These are phyloP conservation scores for Alosa sapidissima DNA, from an alignment of 2,797 vertebrate genomes.

Conservation along the genomic window DNA sequence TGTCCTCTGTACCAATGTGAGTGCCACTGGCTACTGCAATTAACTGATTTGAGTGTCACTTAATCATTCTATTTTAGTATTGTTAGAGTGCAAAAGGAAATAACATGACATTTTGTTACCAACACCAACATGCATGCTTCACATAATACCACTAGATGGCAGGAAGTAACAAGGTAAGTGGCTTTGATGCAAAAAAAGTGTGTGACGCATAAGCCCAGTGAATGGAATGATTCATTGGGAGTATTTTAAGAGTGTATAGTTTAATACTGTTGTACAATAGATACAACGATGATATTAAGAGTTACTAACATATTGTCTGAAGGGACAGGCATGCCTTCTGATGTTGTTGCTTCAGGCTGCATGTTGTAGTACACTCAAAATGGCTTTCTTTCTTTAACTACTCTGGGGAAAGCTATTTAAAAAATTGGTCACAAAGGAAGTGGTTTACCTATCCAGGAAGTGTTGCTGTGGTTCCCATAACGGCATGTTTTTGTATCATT, in stretches of 20 bases:
- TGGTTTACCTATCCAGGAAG: slow-evolving; percentile 22
- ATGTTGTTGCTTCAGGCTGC: neutral
- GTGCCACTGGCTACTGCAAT: too few relatives aligned
- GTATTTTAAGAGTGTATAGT: neutral
- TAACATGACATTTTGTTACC: neutral
- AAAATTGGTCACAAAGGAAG: neutral
- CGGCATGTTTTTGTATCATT: neutral
- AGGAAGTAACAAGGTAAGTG: neutral
- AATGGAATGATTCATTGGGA: neutral
- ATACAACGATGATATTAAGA: neutral
- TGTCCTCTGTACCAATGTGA: too few relatives aligned
- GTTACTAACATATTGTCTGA: neutral
- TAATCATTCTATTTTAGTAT: too few relatives aligned
- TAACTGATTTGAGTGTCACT: too few relatives aligned
- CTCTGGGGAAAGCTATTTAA: neutral
- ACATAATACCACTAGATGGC: neutral
- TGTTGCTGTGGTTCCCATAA: neutral
- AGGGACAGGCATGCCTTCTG: neutral
- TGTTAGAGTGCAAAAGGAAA: too few relatives aligned
- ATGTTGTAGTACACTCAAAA: neutral
- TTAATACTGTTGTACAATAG: neutral
- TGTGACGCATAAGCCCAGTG: neutral
- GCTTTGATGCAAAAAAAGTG: neutral
- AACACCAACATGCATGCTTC: neutral
- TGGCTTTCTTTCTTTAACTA: neutral